Base-by-base conservation (phyloP, 1,140 invertebrate genomes). In the Drosophila elegans region DNA sequence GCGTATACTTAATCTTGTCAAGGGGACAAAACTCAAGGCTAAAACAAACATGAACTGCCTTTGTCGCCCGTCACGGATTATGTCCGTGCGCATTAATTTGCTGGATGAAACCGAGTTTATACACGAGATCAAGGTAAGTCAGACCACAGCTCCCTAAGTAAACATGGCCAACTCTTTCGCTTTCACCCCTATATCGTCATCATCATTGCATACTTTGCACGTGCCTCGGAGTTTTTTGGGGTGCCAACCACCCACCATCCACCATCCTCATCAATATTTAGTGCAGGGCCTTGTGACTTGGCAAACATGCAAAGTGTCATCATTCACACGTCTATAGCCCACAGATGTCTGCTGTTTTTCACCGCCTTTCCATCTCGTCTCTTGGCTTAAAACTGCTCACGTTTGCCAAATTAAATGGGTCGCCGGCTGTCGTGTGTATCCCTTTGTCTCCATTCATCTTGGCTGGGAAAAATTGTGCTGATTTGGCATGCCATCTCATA, bases 21-120 rank as follows among this genome's bases (percentile, higher is more conserved):
- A 63, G 49, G 42, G 52, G 41, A 13, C 48, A 54, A 61, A 44
- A 21, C 29, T 39, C 32, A 44, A 10, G 61, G 55, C 54, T 13
- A 34, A 46, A 34, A 12, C 52, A 57, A 92, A 82, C 55, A 92
- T 92, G 92, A 82, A 92, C 81, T 92, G 92, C 76, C 84, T 92
- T 34, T 92, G 92, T 77, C 83, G 92, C 76, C 91, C 92, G 45
- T 92, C 92, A 63, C 91, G 91, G 75, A 92, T 91, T 59, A 92
- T 92, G 82, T 86, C 92, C 83, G 92, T 92, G 66, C 86, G 92
- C 90, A 94, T 95, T 80, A 94, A 95, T 77, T 93, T 95, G 68
- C 93, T 95, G 78, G 95, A 95, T 86, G 95, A 95, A 88, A 94
- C 95, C 78, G 95, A 95, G 86, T 93, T 95, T 45, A 92, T 95